Base-by-base conservation (phyloP, 2,113 vertebrate species). In the Scophthalmus maximus region DNA sequence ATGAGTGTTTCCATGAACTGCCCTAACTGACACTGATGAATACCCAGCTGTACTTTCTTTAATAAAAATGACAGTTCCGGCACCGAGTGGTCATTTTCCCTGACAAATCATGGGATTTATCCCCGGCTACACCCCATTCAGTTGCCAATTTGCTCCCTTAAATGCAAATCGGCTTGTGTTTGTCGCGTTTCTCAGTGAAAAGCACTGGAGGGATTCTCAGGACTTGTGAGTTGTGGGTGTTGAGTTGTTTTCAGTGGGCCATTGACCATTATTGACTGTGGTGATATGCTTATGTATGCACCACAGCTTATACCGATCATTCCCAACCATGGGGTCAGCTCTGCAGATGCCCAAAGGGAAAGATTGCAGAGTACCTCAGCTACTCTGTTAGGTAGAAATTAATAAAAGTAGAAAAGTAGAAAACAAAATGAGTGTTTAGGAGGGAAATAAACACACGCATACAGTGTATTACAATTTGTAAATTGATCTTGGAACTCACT, bases 1-100 rank as follows among this genome's bases (percentile, higher is more conserved):
- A 78, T 59, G 73, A 81, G 73, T 74, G 51, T 68, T 61, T 57
- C 84, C 61, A 27, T 34, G 61, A 72, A 72, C 40, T 26, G 78
- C 26, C 51, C 52, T 70, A 87, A 87, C 76, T 88, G 87, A 74
- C 65, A 75, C 73, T 89, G 90, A 91, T 83, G 77, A 91, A 93
- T 87, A 79, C 44, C 53, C 61, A 11, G 20, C 65, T 75, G 66
- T 56, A 68, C 75, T 51, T 77, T 74, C 71, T 86, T 83, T 79
- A 87, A 84, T 86, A 85, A 73, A 82, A 88, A 82, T 73, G 69
- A 88, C 85, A 81, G 73, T 76, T 76, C 68, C 52, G 49, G 68
- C 70, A 59, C 64, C 60, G 68, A 81, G 63, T 62, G 73, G 83
- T 89, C 82, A 91, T 76, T 87, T 68, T 64, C 73, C 23, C 42